phyloP scores from a whole-genome alignment of 1,140 invertebrate genomes.

The Drosophila willistoni region DNA sequence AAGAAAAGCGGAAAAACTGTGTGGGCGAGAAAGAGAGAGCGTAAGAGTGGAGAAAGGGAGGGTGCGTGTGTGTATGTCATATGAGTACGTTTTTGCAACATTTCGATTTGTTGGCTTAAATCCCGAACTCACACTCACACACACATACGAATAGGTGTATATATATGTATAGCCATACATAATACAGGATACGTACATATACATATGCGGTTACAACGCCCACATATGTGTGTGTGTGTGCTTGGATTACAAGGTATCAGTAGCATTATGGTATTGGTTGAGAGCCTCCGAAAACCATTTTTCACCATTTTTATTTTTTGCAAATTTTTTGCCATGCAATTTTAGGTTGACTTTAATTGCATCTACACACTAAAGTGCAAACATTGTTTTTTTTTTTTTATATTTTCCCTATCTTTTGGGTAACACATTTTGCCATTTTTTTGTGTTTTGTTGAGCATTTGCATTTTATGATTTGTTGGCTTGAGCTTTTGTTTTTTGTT shows the following conservation, averaged over 20 bases:
- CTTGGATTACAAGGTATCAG: slow-evolving; percentile 51
- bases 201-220: slow-evolving; percentile 55
- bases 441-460: slow-evolving; percentile 61
- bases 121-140: slow-evolving; percentile 45
- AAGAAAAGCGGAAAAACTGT: slow-evolving; percentile 54
- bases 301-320: slow-evolving; percentile 2
- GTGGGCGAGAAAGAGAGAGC: slow-evolving; percentile 27
- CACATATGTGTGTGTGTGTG: slow-evolving; percentile 71
- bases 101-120: slow-evolving; percentile 76
- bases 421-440: slow-evolving; percentile 7
- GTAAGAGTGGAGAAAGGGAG: slow-evolving; percentile 44
- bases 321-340: background rate
- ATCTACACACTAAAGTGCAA: background rate
- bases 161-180: background rate
- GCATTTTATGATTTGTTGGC: slow-evolving; percentile 54
- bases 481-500: slow-evolving; percentile 50
- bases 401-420: slow-evolving; percentile 46
- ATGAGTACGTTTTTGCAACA: slow-evolving; percentile 78
- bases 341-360: slow-evolving; percentile 12
- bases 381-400: slow-evolving; percentile 5
- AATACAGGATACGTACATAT: background rate
- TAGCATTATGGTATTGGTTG: slow-evolving; percentile 63
- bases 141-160: slow-evolving; percentile 24
- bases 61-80: slow-evolving; percentile 57
- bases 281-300: slow-evolving; percentile 2